Evolutionary conservation across 2,797 vertebrate species (phyloP).

Genomic region (Tauraco hartlaubi): DNA sequence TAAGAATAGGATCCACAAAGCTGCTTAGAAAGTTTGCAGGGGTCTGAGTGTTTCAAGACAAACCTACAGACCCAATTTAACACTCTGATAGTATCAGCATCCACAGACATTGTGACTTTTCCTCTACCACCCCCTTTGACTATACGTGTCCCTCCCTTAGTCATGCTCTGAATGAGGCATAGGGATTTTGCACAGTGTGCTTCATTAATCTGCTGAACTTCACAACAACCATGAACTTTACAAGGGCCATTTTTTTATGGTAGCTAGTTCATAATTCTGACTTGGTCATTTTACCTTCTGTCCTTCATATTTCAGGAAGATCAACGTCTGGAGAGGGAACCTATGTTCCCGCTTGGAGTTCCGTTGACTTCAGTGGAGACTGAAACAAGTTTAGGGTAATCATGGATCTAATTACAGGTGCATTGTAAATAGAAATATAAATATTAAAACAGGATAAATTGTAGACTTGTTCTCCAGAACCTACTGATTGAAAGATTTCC

Average conservation of each 20-base stretch:
- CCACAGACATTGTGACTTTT: neutral
- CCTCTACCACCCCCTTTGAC: rapidly evolving
- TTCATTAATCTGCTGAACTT: neutral
- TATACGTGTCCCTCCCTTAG: neutral
- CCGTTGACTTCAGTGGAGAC: neutral
- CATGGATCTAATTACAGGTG: neutral
- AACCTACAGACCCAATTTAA: neutral
- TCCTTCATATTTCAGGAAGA: neutral
- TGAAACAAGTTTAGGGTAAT: neutral
- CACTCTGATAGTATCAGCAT: neutral
- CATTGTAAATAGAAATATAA: neutral
- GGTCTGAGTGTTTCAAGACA: neutral
- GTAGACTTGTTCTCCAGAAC: neutral
- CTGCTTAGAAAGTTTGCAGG: neutral
- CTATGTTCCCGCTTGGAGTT: rapidly evolving
- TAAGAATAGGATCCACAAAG: neutral
- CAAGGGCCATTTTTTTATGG: neutral
- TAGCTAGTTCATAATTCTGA: neutral
- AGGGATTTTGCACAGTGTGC: neutral
- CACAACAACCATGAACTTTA: neutral
- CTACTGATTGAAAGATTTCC: neutral
- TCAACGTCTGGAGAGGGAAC: neutral
- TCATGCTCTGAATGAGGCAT: neutral
- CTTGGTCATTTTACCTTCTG: neutral
- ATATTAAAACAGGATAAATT: neutral